A percentile compares a stretch with the other conserved stretches of the same genome.
These are phyloP conservation scores for Regulus satrapa DNA, from an alignment of 2,113 vertebrate species.

Conservation along the genomic window DNA sequence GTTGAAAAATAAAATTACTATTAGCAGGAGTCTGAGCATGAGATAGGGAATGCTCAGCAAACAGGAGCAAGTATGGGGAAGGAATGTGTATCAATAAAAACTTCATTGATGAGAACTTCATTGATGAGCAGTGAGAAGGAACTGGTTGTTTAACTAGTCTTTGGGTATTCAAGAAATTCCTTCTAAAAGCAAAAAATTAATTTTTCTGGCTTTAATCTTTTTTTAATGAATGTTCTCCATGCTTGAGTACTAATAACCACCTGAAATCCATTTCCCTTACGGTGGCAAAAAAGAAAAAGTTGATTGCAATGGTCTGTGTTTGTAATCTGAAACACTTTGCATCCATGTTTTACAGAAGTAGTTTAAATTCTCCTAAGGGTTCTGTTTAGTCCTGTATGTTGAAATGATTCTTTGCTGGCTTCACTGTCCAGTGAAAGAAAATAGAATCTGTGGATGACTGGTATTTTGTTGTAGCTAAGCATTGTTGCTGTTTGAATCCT, in stretches of 20 bases:
- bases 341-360: background rate
- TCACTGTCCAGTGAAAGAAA: background rate
- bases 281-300: background rate
- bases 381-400: background rate
- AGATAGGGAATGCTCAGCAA: background rate
- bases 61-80: background rate
- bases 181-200: background rate
- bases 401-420: background rate
- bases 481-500: background rate
- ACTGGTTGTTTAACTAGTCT: background rate
- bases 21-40: background rate
- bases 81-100: background rate
- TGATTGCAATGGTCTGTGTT: background rate
- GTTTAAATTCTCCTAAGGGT: background rate
- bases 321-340: background rate
- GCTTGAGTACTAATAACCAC: background rate
- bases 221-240: background rate
- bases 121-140: background rate
- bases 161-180: background rate
- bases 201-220: background rate
- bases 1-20: background rate
- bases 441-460: background rate
- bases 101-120: background rate
- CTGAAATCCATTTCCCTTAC: background rate
- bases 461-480: background rate